Conservation (phyloP, 2,888 invertebrate genomes). For the Torymus tubicola region DNA sequence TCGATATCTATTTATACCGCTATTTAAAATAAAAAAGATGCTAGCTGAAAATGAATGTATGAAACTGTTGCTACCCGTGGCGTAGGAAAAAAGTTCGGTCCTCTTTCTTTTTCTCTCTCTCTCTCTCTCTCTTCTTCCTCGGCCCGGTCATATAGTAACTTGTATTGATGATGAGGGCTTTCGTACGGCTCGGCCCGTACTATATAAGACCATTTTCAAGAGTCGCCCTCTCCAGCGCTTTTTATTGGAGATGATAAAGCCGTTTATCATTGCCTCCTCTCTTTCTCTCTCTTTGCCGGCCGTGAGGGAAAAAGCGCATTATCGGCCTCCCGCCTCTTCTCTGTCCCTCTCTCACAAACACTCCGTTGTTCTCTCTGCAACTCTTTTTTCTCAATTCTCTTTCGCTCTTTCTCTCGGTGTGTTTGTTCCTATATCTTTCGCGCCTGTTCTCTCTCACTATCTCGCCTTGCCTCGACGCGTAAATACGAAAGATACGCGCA, state of each 20-base stretch:
- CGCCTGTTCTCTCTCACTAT: not conserved
- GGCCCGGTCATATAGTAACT: slow-evolving; percentile 40
- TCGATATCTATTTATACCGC: slow-evolving; percentile 5
- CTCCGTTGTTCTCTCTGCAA: slow-evolving; percentile 26
- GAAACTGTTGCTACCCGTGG: not conserved
- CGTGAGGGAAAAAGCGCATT: slow-evolving; percentile 49
- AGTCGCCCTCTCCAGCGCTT: slow-evolving; percentile 44
- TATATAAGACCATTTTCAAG: slow-evolving; percentile 48
- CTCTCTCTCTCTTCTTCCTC: not conserved
- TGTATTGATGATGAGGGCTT: slow-evolving; percentile 54
- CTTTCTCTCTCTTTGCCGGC: not conserved
- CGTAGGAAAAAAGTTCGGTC: slow-evolving; percentile 13
- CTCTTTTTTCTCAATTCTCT: slow-evolving; percentile 1
- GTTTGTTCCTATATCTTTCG: not conserved
- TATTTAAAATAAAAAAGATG: slow-evolving; percentile 25
- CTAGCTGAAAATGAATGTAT: slow-evolving; percentile 13
- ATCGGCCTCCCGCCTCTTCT: slow-evolving; percentile 24
- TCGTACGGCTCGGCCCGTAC: slow-evolving; percentile 6
- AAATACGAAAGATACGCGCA: slow-evolving; percentile 28
- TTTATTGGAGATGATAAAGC: slow-evolving; percentile 57
- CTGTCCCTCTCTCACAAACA: not conserved
- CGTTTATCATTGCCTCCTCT: slow-evolving; percentile 55
- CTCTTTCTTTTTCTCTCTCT: not conserved
- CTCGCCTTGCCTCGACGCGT: not conserved
- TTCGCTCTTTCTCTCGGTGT: not conserved